A percentile compares a stretch with the other conserved stretches of the same genome.
phyloP scores from a whole-genome alignment of 2,797 vertebrate species.

The Glossophaga mutica region DNA sequence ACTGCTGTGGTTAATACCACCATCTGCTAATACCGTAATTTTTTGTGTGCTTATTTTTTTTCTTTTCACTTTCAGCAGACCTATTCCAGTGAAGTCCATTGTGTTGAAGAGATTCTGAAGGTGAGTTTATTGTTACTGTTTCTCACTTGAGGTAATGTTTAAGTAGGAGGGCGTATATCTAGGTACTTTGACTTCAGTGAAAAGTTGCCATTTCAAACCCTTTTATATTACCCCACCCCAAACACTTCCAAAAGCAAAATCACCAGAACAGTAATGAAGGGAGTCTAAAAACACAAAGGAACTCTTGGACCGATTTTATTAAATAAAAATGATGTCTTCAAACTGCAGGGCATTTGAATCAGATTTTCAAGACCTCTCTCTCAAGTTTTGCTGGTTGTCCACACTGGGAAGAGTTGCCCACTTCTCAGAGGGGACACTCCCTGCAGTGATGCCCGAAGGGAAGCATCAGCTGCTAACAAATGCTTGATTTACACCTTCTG shows the following conservation, averaged over 20 bases:
- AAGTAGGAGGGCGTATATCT: not conserved
- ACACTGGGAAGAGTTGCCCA: not conserved
- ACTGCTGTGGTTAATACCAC: not conserved
- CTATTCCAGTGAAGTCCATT: slow-evolving; percentile 87
- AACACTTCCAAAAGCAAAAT: not conserved
- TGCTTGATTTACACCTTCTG: not conserved
- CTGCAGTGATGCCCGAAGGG: not conserved
- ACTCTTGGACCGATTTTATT: not conserved
- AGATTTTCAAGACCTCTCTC: not conserved
- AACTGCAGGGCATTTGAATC: not conserved
- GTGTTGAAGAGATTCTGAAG: slow-evolving; percentile 94
- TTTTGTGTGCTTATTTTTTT: not conserved
- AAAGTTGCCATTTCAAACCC: not conserved
- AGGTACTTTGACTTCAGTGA: not conserved
- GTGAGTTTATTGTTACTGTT: slow-evolving; percentile 80
- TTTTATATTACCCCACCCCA: not conserved
- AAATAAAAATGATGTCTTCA: not conserved
- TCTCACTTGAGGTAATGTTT: not conserved
- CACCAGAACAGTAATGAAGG: not conserved
- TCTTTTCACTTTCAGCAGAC: slow-evolving; percentile 81
- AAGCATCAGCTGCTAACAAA: not conserved
- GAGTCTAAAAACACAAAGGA: not conserved
- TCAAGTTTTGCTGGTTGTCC: not conserved
- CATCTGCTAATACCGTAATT: not conserved
- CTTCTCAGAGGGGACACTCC: not conserved